Evolutionary conservation across 2,888 invertebrate species (phyloP).

Genomic region (Patella pellucida): DNA sequence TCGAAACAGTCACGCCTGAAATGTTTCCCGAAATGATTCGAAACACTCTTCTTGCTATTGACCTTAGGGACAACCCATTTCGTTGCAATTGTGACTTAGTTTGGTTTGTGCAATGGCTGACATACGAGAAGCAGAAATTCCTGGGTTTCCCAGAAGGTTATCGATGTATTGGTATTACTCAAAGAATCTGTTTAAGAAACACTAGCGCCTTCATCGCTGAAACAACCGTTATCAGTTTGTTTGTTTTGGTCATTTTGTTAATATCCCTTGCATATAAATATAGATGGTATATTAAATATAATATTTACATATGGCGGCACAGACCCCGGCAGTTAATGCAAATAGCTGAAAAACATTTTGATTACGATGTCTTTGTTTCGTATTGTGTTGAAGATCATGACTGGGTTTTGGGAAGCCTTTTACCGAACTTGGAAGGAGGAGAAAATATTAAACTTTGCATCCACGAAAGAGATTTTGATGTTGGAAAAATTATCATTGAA

Average conservation of each 20-base stretch:
- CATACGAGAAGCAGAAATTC: constrained; percentile 4
- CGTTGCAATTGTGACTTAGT: constrained; percentile 76
- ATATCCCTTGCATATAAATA: background rate
- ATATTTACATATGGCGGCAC: background rate
- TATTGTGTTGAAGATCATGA: constrained; percentile 78
- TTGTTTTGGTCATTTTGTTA: background rate
- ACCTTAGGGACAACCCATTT: constrained; percentile 76
- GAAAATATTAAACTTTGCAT: constrained; percentile 74
- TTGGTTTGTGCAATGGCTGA: constrained; percentile 38
- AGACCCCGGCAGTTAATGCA: constrained; percentile 71
- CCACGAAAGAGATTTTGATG: constrained; percentile 81
- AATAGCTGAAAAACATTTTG: constrained; percentile 1
- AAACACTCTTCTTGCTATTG: constrained; percentile 68
- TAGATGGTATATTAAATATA: background rate
- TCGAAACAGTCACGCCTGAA: background rate
- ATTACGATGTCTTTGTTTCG: constrained; percentile 81
- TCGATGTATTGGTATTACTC: background rate
- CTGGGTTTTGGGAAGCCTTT: constrained; percentile 78
- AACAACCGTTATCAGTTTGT: background rate
- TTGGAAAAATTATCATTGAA: constrained; percentile 80
- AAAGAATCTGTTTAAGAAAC: background rate
- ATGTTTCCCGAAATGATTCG: background rate
- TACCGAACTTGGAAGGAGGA: constrained; percentile 77
- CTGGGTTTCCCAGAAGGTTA: background rate
- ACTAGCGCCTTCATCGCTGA: background rate